Conservation (phyloP, 2,797 vertebrate species). For the Helostoma temminkii region DNA sequence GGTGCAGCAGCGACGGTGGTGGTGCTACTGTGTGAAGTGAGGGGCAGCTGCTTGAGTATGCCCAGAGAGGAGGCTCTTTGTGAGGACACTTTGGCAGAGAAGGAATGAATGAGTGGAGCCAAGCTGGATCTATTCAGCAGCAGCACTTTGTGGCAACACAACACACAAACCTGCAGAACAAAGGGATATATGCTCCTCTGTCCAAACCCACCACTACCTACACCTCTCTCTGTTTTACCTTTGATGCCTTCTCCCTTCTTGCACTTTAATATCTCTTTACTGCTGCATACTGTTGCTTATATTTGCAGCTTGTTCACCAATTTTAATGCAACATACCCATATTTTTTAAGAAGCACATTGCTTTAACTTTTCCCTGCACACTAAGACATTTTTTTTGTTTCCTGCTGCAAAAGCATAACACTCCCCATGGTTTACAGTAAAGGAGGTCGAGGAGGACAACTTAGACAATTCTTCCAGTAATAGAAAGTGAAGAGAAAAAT, state of each 20-base stretch:
- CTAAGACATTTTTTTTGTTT: constrained; percentile 11
- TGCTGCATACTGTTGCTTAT: neutral
- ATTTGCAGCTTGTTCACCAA: neutral
- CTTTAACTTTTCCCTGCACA: neutral
- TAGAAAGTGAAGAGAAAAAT: constrained; percentile 47
- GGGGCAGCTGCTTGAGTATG: constrained; percentile 41
- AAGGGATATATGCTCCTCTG: constrained; percentile 13
- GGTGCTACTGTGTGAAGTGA: constrained; percentile 26
- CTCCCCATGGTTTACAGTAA: constrained; percentile 36
- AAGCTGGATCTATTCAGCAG: constrained; percentile 57
- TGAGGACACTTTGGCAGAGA: constrained; percentile 63
- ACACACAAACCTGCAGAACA: constrained; percentile 48
- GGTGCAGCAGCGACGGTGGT: constrained; percentile 9
- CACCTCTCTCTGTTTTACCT: neutral
- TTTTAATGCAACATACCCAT: neutral
- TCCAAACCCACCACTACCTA: constrained; percentile 5
- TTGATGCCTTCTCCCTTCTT: neutral
- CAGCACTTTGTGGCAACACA: constrained; percentile 56
- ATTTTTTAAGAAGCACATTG: neutral
- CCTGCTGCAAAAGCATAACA: constrained; percentile 9
- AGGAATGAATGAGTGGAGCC: constrained; percentile 21
- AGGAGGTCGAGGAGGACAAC: constrained; percentile 45
- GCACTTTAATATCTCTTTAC: neutral
- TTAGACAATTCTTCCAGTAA: constrained; percentile 39
- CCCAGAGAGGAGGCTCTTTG: constrained; percentile 69